Evolutionary conservation across 2,797 vertebrate species (phyloP).

Genomic region (Amazonetta brasiliensis): DNA sequence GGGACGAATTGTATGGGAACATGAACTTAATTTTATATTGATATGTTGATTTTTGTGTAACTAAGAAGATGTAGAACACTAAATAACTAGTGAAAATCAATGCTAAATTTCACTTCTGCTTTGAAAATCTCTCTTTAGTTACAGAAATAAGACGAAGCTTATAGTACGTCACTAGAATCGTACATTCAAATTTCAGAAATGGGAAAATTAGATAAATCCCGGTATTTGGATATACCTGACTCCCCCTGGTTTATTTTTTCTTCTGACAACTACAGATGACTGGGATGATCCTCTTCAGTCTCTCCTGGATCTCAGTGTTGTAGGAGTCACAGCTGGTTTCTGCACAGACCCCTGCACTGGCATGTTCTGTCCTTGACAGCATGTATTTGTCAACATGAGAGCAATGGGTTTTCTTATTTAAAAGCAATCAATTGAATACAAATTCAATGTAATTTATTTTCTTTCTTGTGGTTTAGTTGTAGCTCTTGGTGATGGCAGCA

Average conservation of each 20-base stretch:
- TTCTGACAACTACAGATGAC: not conserved
- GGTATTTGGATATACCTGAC: not conserved
- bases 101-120: not conserved
- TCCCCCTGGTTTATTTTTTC: not conserved
- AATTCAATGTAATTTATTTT: conserved; percentile 43
- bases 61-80: not conserved
- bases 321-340: not conserved
- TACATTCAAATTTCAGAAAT: not conserved
- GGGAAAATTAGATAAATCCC: not conserved
- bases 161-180: not conserved
- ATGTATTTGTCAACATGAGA: not conserved
- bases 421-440: not conserved
- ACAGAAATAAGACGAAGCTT: not conserved
- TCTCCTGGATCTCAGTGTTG: not conserved
- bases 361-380: not conserved
- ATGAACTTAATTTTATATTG: not conserved
- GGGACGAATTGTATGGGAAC: not conserved
- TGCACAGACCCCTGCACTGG: not conserved
- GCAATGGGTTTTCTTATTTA: conserved; percentile 10
- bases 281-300: not conserved
- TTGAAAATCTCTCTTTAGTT: not conserved
- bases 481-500: conserved; percentile 37
- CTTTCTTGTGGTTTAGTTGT: conserved; percentile 27
- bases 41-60: not conserved
- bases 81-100: not conserved